Base-by-base conservation (phyloP, 2,888 invertebrate genomes). In the Erebia aethiops region DNA sequence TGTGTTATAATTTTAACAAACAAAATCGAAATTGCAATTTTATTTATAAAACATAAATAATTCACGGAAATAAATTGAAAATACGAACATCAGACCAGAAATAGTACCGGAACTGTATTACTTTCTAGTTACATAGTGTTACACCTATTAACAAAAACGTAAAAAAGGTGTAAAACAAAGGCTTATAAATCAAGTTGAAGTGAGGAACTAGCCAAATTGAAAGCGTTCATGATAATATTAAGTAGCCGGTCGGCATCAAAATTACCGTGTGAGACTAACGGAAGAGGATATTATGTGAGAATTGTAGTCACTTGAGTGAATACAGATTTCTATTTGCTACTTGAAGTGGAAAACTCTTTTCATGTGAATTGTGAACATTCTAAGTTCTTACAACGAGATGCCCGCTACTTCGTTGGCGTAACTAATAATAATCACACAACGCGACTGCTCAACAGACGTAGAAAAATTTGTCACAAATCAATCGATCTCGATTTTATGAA, bases 321-420 rank as follows among this genome's bases (percentile, higher is more conserved):
- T 62, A 56, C 51, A 69, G 69, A 57, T 69, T 69, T 69, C 57
- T 62, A 68, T 35, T 26, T 62, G 63, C 8, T 56, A 56, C 46
- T 21, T 63, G 67, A 67, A 69, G 62, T 54, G 69, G 60, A 63
- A 69, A 63, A 21, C 56, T 62, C 56, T 69, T 43, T 56, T 69
- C 35, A 35, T 52, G 60, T 54, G 46, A 18, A 21, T 18, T 52
- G 60, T 54, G 35, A 21, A 26, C 26, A 57, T 26, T 18, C n/a
- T 54, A n/a, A 11, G 35, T 54, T 54, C 52, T 64, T 52, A 26
- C 13, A 26, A 16, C n/a, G 10, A 35, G 16, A 16, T 65, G 56
- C 9, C 41, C 16, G 51, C 51, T 21, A 49, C 14, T 52, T 52
- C n/a, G n/a, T 7, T 21, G 35, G 52, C 35, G 35, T 35, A 52